phyloP scores from a whole-genome alignment of 1,140 invertebrate species.

The Augochlora pura region DNA sequence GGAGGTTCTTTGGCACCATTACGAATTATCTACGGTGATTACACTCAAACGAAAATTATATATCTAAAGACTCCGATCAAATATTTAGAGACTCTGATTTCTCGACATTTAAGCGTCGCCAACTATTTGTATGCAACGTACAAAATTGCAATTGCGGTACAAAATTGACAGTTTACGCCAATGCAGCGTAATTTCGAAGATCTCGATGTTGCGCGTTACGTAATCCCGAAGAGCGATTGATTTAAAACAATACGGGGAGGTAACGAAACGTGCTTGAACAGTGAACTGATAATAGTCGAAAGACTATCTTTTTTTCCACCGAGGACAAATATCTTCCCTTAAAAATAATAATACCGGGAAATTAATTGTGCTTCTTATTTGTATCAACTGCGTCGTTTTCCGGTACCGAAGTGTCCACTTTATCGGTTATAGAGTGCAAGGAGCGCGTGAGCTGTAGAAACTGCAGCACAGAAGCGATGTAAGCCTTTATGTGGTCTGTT shows the following conservation, averaged over 20 bases:
- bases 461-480: slow-evolving; percentile 82
- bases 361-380: slow-evolving; percentile 7
- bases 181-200: background rate
- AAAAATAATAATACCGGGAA: background rate
- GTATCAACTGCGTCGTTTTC: background rate
- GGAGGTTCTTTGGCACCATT: no score
- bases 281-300: background rate
- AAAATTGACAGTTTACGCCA: no score
- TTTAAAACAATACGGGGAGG: no score
- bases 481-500: slow-evolving; percentile 82
- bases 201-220: background rate
- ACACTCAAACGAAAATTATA: no score
- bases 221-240: background rate
- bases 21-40: no score
- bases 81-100: no score
- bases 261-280: background rate
- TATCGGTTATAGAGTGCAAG: slow-evolving; percentile 77
- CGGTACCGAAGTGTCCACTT: slow-evolving; percentile 34
- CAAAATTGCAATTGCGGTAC: no score
- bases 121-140: no score
- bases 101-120: no score
- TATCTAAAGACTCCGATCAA: no score
- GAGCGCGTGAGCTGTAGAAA: slow-evolving; percentile 83
- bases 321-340: background rate
- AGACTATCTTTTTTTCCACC: no score